Base-by-base conservation (phyloP, 2,113 vertebrate genomes). In the Trinectes maculatus region DNA sequence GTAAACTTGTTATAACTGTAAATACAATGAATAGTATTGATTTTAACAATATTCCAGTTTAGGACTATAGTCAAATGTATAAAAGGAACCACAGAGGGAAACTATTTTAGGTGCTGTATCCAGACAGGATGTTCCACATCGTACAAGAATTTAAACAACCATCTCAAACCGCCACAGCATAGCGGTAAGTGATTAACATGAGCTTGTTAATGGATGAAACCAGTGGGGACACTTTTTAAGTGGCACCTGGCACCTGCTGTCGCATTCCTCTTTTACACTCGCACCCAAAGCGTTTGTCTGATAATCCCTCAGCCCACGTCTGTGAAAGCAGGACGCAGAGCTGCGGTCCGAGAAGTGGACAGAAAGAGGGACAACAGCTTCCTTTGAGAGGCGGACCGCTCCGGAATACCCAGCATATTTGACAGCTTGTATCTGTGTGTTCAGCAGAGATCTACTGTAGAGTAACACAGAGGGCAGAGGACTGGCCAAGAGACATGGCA, bases 391-490 rank as follows among this genome's bases (percentile, higher is more conserved):
- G 61, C 44, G 40, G 57, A 26, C 34, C 57, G 31, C 58, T 33
- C 25, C 22, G 36, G 58, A 74, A 89, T 86, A 83, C 74, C 77
- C 16, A 15, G 51, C 71, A 86, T 90, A 81, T 83, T 89, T 89
- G 86, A 88, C 85, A 88, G 55, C 63, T n/a, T 37, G 58, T 69
- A 59, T 75, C 71, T 88, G 83, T 87, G 56, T 88, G 83, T 75
- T 80, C 66, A 77, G 66, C 63, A 37, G 49, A 73, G 69, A 63
- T 29, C 66, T 79, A n/a, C n/a, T n/a, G n/a, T n/a, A n/a, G 67
- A 74, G 62, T 75, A 53, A 77, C 64, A 84, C 71, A 74, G 40
- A 59, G 68, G 66, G 72, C 43, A 37, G 53, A 22, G 40, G 46
- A 61, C 28, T 58, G 57, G 40, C 69, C 60, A 56, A 66, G 34